Conservation (phyloP, 2,113 vertebrate genomes). For the Riparia riparia region DNA sequence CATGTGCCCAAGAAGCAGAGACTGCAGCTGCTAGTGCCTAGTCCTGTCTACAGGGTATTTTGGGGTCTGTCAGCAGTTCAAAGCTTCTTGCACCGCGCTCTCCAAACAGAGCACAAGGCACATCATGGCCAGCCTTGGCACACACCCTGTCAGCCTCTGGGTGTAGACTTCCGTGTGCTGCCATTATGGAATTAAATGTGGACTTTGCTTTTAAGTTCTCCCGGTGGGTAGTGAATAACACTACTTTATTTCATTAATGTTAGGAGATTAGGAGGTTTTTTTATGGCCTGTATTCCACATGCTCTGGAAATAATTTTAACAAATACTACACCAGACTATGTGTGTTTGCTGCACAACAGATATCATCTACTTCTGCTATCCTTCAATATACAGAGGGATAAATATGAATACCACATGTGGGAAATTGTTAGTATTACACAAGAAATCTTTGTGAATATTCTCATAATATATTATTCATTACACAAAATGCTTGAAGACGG, state of each 20-base stretch:
- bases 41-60: neutral
- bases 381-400: conserved; percentile 25
- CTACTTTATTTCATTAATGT: conserved; percentile 27
- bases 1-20: neutral
- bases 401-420: conserved; percentile 47
- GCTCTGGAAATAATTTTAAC: neutral
- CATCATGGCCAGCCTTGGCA: neutral
- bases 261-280: neutral
- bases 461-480: conserved; percentile 55
- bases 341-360: neutral
- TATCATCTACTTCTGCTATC: neutral
- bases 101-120: neutral
- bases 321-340: neutral
- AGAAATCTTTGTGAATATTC: conserved; percentile 36
- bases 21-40: neutral
- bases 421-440: conserved; percentile 45
- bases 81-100: rapidly evolving
- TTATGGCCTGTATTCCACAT: neutral
- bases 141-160: neutral
- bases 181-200: neutral
- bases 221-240: neutral
- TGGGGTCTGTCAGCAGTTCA: neutral
- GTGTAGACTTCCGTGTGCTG: neutral
- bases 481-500: conserved; percentile 19
- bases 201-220: conserved; percentile 1